These are phyloP conservation scores for Baryphthengus martii DNA, from an alignment of 2,113 vertebrate species.

Conservation along the genomic window DNA sequence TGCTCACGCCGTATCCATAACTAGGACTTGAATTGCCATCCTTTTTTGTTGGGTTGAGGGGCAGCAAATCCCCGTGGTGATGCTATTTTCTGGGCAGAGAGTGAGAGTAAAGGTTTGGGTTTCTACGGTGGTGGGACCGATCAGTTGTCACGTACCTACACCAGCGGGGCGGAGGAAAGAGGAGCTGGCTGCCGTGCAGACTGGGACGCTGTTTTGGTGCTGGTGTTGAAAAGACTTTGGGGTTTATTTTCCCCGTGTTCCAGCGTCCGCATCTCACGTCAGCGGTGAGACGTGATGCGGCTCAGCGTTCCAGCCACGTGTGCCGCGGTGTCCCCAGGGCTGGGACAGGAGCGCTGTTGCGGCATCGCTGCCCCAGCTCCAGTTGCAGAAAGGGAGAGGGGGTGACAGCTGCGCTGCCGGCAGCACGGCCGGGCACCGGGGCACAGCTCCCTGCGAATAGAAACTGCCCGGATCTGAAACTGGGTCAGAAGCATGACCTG, in stretches of 20 bases:
- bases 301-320: background rate
- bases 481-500: background rate
- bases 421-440: fast-evolving
- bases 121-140: background rate
- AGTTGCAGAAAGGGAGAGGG: constrained; percentile 32
- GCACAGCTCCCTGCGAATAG: background rate
- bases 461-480: background rate
- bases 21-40: background rate
- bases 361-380: background rate
- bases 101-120: background rate
- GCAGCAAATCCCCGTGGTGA: background rate
- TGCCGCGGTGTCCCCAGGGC: background rate
- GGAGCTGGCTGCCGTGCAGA: fast-evolving
- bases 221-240: fast-evolving
- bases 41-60: background rate
- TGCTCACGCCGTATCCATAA: background rate
- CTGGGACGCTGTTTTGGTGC: background rate
- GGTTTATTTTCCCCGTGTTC: background rate
- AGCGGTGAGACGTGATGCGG: fast-evolving
- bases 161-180: background rate
- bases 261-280: fast-evolving
- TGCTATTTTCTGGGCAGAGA: background rate
- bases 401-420: background rate
- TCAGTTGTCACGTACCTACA: background rate
- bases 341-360: background rate